Evolutionary conservation across 2,888 invertebrate genomes (phyloP), one percentile per base, ranked within the genome.

Genomic region (Harpalus rubripes): DNA sequence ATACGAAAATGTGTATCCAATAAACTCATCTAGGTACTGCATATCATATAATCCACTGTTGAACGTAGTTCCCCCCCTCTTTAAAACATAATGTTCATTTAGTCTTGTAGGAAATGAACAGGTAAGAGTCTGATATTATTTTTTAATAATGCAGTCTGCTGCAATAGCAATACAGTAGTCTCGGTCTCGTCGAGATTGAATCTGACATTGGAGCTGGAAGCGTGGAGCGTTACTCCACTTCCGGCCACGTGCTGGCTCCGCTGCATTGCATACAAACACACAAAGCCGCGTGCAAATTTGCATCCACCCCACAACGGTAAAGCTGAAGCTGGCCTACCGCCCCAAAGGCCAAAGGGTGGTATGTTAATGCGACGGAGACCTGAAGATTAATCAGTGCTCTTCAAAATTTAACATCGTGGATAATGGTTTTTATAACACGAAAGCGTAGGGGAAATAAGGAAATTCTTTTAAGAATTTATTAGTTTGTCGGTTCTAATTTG

Each of bases 161-260:
- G 39, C 39, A 63, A 32, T 32, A 32, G 32, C 32, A 32, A 32
- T 32, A 32, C 32, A 6, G 32, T 63, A 63, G 63, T 22, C 15
- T 61, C 61, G 65, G 26, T n/a, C 32, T 41, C 32, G 32, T 58
- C 56, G 82, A 68, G 82, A 82, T 82, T 82, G 32, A 68, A 82
- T 72, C 72, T 72, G 58, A 82, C 72, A 81, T 65, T 56, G 56
- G 10, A 82, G 52, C 65, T 16, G 10, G 72, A 74, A 18, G 12
- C 32, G 39, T 61, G 58, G 83, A 74, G 56, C 83, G 74, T 83
- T 76, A 72, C 83, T 61, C 83, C 39, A 83, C 83, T 83, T 83
- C 83, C 83, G 83, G 83, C 76, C 83, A 83, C 83, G 83, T 83
- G 83, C 82, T 81, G 59, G 16, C 59, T 68, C 32, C n/a, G 26